A percentile compares a stretch with the other conserved stretches of the same genome.
Evolutionary conservation across 2,888 invertebrate species (phyloP).

Genomic region (Macaria notata): DNA sequence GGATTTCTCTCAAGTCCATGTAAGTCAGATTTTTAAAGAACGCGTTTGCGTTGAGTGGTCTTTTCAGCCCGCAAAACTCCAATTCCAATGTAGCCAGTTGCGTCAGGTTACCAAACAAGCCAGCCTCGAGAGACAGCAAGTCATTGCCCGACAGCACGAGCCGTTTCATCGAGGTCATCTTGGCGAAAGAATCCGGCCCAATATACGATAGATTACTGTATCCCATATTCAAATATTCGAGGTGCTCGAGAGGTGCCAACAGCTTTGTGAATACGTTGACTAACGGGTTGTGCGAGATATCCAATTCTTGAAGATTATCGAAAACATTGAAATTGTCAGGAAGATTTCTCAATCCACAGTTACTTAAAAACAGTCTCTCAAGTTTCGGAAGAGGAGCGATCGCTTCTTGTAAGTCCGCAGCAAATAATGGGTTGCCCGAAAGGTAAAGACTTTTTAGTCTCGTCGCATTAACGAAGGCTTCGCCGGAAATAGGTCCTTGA

Average conservation of each 20-base stretch:
- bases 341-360: conserved; percentile 84
- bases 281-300: conserved; percentile 87
- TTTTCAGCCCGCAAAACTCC: conserved; percentile 85
- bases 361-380: conserved; percentile 85
- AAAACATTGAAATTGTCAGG: conserved; percentile 86
- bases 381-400: conserved; percentile 85
- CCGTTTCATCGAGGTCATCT: conserved; percentile 85
- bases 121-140: conserved; percentile 84
- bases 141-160: conserved; percentile 87
- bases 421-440: conserved; percentile 86
- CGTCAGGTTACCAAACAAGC: conserved; percentile 86
- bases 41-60: conserved; percentile 84
- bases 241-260: conserved; percentile 84
- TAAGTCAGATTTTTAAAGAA: conserved; percentile 85
- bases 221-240: conserved; percentile 88
- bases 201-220: conserved; percentile 86
- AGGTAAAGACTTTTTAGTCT: conserved; percentile 84
- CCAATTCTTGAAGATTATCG: conserved; percentile 85
- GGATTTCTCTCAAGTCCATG: conserved; percentile 85
- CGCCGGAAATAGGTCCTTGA: conserved; percentile 85
- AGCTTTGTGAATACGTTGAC: conserved; percentile 85
- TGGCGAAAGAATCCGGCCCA: conserved; percentile 85
- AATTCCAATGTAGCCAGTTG: conserved; percentile 85
- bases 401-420: conserved; percentile 85
- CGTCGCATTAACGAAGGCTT: conserved; percentile 86